Evolutionary conservation across 2,113 vertebrate species (phyloP).

Genomic region (Pachycephala philippinensis): DNA sequence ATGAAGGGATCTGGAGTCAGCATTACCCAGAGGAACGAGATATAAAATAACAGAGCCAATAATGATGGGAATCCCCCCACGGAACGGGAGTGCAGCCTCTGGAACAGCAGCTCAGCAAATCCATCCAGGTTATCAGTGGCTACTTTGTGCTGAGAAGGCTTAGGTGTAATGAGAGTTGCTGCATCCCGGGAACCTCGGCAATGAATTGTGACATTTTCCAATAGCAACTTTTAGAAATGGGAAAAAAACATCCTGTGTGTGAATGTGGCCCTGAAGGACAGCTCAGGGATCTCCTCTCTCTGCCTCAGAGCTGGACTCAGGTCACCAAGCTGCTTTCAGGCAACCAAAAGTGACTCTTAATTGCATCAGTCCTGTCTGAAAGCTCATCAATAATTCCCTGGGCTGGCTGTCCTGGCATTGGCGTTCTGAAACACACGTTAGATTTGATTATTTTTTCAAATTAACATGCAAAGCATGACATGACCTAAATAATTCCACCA

Average conservation of each 20-base stretch:
- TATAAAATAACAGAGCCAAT: conserved; percentile 43
- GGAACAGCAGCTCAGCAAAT: conserved; percentile 42
- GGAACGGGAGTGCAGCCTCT: not conserved
- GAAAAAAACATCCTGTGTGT: not conserved
- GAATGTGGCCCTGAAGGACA: not conserved
- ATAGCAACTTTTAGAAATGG: not conserved
- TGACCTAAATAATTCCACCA: not conserved
- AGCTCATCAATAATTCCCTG: not conserved
- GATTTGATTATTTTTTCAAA: not conserved
- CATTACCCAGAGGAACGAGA: conserved; percentile 9
- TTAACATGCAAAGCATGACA: not conserved
- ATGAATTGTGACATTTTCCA: conserved; percentile 39
- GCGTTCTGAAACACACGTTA: not conserved
- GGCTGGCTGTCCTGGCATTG: not conserved
- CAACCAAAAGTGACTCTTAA: not conserved
- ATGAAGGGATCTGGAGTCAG: not conserved
- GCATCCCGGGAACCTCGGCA: not conserved
- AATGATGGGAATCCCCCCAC: conserved; percentile 29
- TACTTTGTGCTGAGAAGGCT: conserved; percentile 25
- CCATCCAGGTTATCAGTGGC: conserved; percentile 11
- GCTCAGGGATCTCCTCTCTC: not conserved
- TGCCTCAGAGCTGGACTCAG: not conserved
- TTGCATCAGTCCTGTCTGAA: not conserved
- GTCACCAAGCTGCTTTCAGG: not conserved
- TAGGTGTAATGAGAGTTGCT: conserved; percentile 27